phyloP scores from a whole-genome alignment of 2,888 invertebrate genomes.

The Lepidocyrtoides sp. region DNA sequence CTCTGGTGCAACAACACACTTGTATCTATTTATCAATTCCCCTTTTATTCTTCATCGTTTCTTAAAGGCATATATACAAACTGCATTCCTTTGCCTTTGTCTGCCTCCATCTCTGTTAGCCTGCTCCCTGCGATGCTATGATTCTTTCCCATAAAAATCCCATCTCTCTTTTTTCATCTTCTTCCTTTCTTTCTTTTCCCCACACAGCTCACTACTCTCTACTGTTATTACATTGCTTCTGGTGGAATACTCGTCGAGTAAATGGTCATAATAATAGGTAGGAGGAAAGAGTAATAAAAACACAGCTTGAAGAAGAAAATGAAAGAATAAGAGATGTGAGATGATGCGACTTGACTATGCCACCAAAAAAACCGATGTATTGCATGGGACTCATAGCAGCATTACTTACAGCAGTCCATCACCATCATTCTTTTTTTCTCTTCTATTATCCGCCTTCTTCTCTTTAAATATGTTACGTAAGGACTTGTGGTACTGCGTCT shows the following conservation, averaged over 20 bases:
- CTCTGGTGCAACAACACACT: conserved; percentile 13
- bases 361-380: conserved; percentile 26
- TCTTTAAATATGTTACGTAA: conserved; percentile 49
- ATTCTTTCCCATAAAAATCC: conserved; percentile 68
- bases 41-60: conserved; percentile 28
- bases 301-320: conserved; percentile 61
- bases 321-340: conserved; percentile 32
- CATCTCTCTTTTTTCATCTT: background rate
- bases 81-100: conserved; percentile 74
- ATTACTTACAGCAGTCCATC: conserved; percentile 51
- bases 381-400: background rate
- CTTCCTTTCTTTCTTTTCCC: conserved; percentile 9
- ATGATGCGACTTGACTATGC: background rate
- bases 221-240: conserved; percentile 8
- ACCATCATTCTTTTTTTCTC: conserved; percentile 15
- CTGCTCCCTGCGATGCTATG: conserved; percentile 55
- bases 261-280: conserved; percentile 61
- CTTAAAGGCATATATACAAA: conserved; percentile 35
- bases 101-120: background rate
- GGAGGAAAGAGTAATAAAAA: conserved; percentile 62
- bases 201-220: background rate
- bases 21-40: conserved; percentile 62
- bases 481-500: background rate
- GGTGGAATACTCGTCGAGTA: background rate
- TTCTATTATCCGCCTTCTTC: conserved; percentile 19